Base-by-base conservation (phyloP, 2,888 invertebrate species). In the Cyclophora albipunctata region DNA sequence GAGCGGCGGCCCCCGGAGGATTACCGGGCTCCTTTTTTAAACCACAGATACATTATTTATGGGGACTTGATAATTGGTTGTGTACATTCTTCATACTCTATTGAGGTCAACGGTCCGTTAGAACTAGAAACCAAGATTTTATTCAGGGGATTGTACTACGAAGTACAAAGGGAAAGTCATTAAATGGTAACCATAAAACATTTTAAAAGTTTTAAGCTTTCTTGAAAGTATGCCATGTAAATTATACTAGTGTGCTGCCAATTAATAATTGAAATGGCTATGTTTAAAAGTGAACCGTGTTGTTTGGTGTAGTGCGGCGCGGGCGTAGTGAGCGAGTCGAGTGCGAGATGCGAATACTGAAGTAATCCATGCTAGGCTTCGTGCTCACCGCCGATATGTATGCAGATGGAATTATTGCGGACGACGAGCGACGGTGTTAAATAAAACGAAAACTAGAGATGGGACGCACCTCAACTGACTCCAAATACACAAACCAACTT, bases 371-470 rank as follows among this genome's bases (percentile, higher is more conserved):
- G 58, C 48, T 52, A 55, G 59, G 56, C 54, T 47, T 34, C 54
- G 55, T 54, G 52, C 54, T 60, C 55, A 67, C 62, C 60, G 64
- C 69, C 76, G 69, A 78, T 80, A 75, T 76, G 75, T 76, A 78
- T 78, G 78, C 75, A 78, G 77, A 81, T 79, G 75, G 71, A 76
- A 75, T 71, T 75, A 78, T 76, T 76, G 72, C 73, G 64, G 64
- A 63, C 62, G 70, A 69, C 59, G 64, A 53, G 58, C 57, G 56
- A 59, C 71, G 70, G 69, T 67, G 73, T 70, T 71, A 74, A 77
- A 78, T 77, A 78, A 78, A 78, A 75, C 74, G 69, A 60, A 70
- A 66, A 66, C 63, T 64, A 59, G 61, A 49, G 56, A 55, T 50
- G 61, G 44, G 33, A 40, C 34, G 44, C 47, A 7, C n/a, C 37